Conservation (phyloP, 30 jellyfish, hydroid and myxozoan species). For the Pseudorhiza aurosa region DNA sequence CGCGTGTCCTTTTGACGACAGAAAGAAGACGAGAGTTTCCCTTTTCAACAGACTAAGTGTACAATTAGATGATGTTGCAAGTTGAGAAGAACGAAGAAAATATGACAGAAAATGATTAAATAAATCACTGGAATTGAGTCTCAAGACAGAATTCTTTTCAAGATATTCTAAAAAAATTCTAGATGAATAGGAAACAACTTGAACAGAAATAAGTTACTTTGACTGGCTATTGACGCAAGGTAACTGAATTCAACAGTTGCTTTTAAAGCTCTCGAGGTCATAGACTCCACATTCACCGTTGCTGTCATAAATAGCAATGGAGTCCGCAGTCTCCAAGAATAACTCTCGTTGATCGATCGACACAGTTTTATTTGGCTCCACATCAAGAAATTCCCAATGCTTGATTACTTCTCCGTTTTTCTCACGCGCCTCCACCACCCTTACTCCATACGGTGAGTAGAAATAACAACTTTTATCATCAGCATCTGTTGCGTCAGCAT, state of each 20-base stretch:
- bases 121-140: no score
- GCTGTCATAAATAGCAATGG: constrained; percentile 56
- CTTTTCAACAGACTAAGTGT: no score
- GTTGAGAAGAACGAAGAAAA: no score
- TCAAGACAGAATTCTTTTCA: no score
- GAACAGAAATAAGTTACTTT: no score
- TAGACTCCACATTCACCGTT: constrained; percentile 37
- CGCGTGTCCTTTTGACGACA: no score
- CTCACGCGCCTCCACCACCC: constrained; percentile 51
- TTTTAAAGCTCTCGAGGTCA: background rate
- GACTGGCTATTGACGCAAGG: no score
- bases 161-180: no score
- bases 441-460: constrained; percentile 33
- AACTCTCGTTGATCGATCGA: constrained; percentile 12
- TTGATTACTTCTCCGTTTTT: constrained; percentile 51
- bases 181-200: no score
- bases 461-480: constrained; percentile 12
- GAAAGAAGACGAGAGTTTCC: no score
- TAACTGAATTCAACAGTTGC: background rate
- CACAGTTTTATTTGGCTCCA: constrained; percentile 2
- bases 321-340: constrained; percentile 8
- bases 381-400: constrained; percentile 65
- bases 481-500: background rate
- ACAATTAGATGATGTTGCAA: no score
- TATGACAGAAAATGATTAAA: no score